Evolutionary conservation across 2,888 invertebrate species (phyloP).

Genomic region (Rhagonycha lutea): DNA sequence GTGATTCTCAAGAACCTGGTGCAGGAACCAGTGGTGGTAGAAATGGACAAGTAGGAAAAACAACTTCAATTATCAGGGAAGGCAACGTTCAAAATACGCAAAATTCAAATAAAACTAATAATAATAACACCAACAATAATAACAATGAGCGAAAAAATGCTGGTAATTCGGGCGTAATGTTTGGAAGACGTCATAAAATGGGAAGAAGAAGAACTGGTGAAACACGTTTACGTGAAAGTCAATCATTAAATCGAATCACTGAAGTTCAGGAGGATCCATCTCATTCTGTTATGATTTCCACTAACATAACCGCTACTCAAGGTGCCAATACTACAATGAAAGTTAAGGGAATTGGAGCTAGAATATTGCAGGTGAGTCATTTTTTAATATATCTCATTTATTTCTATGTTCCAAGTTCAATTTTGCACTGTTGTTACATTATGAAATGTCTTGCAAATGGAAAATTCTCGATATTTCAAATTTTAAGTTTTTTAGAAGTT

Average conservation of each 20-base stretch:
- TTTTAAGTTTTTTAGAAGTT: not conserved
- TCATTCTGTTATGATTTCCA: constrained; percentile 48
- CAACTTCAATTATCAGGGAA: constrained; percentile 40
- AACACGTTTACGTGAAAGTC: constrained; percentile 75
- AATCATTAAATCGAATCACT: constrained; percentile 82
- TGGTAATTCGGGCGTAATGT: constrained; percentile 48
- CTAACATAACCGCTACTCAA: constrained; percentile 47
- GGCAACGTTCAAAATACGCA: constrained; percentile 25
- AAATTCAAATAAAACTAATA: constrained; percentile 37
- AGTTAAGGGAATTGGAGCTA: constrained; percentile 58
- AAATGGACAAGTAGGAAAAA: constrained; percentile 51
- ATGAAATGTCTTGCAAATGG: not conserved
- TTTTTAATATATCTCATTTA: not conserved
- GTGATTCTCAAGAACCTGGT: constrained; percentile 79
- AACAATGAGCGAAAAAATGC: constrained; percentile 47
- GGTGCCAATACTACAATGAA: constrained; percentile 50
- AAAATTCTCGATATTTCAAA: not conserved
- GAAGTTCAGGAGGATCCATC: constrained; percentile 78
- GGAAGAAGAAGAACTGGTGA: constrained; percentile 65
- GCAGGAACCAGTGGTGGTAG: constrained; percentile 36
- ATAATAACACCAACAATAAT: constrained; percentile 40
- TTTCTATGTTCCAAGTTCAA: not conserved
- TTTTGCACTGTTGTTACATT: not conserved
- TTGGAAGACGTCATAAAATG: constrained; percentile 59
- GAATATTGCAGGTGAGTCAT: constrained; percentile 53